phyloP scores from a whole-genome alignment of 2,888 invertebrate genomes.

The Lepeophtheirus nordmannii region DNA sequence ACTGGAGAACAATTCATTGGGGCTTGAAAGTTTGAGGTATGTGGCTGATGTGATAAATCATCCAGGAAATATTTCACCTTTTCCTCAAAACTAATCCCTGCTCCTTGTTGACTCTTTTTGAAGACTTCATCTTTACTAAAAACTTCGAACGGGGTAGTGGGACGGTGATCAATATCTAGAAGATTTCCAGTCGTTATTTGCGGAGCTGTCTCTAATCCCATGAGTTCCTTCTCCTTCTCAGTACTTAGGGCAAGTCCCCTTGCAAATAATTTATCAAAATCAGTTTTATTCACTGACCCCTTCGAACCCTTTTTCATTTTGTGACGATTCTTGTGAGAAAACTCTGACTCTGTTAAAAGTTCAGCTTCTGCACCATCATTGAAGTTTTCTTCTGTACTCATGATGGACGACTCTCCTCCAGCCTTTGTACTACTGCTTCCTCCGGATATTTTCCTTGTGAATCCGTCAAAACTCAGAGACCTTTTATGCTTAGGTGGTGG shows the following conservation, averaged over 20 bases:
- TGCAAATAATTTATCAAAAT: conserved; percentile 15
- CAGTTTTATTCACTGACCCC: not conserved
- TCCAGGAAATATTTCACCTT: conserved; percentile 7
- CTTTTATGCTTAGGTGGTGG: not conserved
- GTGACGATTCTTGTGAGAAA: not conserved
- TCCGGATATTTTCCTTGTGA: not conserved
- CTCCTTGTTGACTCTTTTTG: conserved; percentile 13
- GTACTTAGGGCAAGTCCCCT: conserved; percentile 7
- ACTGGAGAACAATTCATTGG: not conserved
- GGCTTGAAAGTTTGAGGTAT: not conserved
- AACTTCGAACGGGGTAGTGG: conserved; percentile 13
- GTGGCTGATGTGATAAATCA: conserved; percentile 5
- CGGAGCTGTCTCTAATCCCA: not conserved
- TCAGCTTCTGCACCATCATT: not conserved
- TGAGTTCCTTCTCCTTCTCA: not conserved
- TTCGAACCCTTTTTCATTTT: conserved; percentile 6
- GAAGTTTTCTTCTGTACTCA: not conserved
- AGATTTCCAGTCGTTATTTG: not conserved
- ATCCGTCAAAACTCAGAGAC: conserved; percentile 8
- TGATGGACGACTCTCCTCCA: not conserved
- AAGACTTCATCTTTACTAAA: conserved; percentile 16
- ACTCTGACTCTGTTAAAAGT: not conserved
- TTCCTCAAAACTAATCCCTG: conserved; percentile 14
- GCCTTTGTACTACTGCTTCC: not conserved
- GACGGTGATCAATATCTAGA: too few species aligned